phyloP scores from a whole-genome alignment of 1,140 invertebrate genomes.

The Bilobella aurantiaca region DNA sequence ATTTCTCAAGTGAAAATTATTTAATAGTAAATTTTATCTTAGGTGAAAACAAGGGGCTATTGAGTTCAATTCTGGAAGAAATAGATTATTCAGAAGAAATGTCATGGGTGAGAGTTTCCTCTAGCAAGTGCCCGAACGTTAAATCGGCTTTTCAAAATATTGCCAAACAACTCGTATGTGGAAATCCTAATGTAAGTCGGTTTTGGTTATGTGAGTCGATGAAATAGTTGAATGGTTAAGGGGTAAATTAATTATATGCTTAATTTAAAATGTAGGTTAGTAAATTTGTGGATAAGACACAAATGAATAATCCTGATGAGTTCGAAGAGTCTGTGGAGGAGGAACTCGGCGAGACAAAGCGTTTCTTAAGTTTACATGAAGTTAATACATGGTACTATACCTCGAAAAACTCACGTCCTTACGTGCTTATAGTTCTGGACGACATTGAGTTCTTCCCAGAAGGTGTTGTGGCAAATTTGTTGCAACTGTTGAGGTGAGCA shows the following conservation, averaged over 20 bases:
- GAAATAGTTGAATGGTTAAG: too few species aligned
- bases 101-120: conserved; percentile 11
- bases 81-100: neutral
- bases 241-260: too few species aligned
- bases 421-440: conserved; percentile 20
- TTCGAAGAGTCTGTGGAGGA: neutral
- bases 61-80: conserved; percentile 12
- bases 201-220: too few species aligned
- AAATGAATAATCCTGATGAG: neutral
- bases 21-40: too few species aligned
- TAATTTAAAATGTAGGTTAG: too few species aligned
- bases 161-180: conserved; percentile 13
- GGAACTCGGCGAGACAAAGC: neutral
- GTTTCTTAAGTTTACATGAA: conserved; percentile 20
- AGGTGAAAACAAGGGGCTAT: conserved; percentile 17
- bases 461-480: conserved; percentile 15
- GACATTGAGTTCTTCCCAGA: conserved; percentile 22
- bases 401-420: neutral
- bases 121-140: conserved; percentile 12
- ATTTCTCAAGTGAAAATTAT: too few species aligned
- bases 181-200: conserved; percentile 5
- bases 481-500: conserved; percentile 20
- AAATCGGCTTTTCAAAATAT: conserved; percentile 26
- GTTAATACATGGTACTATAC: conserved; percentile 18
- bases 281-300: neutral